A percentile compares a stretch with the other conserved stretches of the same genome.
phyloP scores from a whole-genome alignment of 2,888 invertebrate genomes.

The Acrocera orbiculus region DNA sequence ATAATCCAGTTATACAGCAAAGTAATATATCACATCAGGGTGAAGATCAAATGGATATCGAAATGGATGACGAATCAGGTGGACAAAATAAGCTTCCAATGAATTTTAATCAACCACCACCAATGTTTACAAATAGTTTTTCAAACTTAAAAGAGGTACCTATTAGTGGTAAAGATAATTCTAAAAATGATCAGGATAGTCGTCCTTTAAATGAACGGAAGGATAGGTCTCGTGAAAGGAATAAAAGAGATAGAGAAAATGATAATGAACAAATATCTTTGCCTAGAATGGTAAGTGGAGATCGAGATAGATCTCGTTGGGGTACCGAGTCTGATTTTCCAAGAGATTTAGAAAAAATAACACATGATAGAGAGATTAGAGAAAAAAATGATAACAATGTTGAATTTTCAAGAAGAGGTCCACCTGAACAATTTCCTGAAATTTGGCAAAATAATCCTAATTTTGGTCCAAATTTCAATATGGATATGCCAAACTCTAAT shows the following conservation, averaged over 20 bases:
- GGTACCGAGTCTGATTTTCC: slow-evolving; percentile 17
- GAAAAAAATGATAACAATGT: slow-evolving; percentile 34
- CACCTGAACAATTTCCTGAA: slow-evolving; percentile 2
- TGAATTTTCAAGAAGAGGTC: slow-evolving; percentile 21
- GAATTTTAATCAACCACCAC: slow-evolving; percentile 33
- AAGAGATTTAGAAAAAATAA: slow-evolving; percentile 13
- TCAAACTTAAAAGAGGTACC: no score
- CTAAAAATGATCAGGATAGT: slow-evolving; percentile 21
- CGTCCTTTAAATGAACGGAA: slow-evolving; percentile 23
- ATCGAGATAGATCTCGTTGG: slow-evolving; percentile 18
- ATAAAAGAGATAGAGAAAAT: slow-evolving; percentile 14
- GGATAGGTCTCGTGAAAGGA: slow-evolving; percentile 12
- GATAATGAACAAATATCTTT: slow-evolving; percentile 18
- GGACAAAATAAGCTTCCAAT: slow-evolving; percentile 12
- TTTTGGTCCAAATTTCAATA: slow-evolving; percentile 8
- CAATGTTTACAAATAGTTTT: slow-evolving; percentile 22
- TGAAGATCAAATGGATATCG: slow-evolving; percentile 67
- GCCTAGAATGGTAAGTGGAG: slow-evolving; percentile 8
- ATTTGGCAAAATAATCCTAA: slow-evolving; percentile 19
- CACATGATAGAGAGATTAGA: slow-evolving; percentile 19
- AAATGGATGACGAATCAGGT: slow-evolving; percentile 40
- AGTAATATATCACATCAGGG: slow-evolving; percentile 15
- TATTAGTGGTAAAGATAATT: slow-evolving; percentile 20
- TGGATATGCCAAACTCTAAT: slow-evolving; percentile 3
- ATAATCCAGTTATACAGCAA: slow-evolving; percentile 3